phyloP scores from a whole-genome alignment of 2,113 vertebrate species.

The Gymnogyps californianus region DNA sequence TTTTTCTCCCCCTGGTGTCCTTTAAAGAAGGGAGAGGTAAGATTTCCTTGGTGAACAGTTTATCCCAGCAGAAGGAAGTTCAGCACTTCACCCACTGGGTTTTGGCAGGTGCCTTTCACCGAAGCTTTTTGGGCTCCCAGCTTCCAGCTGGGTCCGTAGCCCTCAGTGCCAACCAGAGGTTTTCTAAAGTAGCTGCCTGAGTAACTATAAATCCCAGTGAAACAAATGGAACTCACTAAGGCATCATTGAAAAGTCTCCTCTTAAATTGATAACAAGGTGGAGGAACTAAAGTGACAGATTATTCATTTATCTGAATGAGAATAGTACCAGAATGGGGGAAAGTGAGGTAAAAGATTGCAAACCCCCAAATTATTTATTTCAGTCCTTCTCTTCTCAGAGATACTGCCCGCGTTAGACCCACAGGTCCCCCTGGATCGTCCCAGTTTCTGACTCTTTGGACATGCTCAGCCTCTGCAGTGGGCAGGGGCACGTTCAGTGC shows the following conservation, averaged over 20 bases:
- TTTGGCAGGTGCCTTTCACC: background rate
- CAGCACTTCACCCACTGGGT: background rate
- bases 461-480: background rate
- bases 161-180: background rate
- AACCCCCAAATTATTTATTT: background rate
- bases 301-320: background rate
- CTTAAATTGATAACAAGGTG: background rate
- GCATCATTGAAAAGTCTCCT: background rate
- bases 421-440: background rate
- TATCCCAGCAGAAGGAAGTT: background rate
- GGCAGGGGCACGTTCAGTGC: background rate
- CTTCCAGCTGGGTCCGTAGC: background rate
- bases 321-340: background rate
- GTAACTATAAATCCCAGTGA: background rate
- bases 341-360: background rate
- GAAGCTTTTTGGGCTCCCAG: background rate
- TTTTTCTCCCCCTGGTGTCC: accelerated
- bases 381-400: background rate
- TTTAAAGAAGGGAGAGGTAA: background rate
- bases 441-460: background rate
- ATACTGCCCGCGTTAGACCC: accelerated
- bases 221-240: background rate
- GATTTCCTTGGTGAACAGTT: background rate
- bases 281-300: background rate
- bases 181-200: background rate